Evolutionary conservation across 2,797 vertebrate genomes (phyloP).

Genomic region (Pangasius larnaudii): DNA sequence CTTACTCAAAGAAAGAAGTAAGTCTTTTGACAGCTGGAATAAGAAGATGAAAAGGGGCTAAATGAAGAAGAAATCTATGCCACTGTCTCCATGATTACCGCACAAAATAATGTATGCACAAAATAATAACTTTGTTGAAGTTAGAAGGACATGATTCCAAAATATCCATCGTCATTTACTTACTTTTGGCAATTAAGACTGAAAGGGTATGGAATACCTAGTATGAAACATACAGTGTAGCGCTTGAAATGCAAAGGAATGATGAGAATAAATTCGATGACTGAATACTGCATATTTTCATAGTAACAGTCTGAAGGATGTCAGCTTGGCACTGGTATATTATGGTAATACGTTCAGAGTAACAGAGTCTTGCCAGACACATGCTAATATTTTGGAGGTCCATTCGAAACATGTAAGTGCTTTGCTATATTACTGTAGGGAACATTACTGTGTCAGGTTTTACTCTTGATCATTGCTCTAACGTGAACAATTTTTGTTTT

Average conservation of each 20-base stretch:
- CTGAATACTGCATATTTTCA: background rate
- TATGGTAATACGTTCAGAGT: background rate
- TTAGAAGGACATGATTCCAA: background rate
- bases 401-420: background rate
- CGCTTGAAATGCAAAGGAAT: background rate
- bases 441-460: background rate
- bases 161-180: background rate
- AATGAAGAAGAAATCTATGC: constrained; percentile 22
- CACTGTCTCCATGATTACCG: background rate
- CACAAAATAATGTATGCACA: background rate
- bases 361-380: background rate
- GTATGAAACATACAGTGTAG: background rate
- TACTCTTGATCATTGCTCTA: background rate
- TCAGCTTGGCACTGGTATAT: background rate
- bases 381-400: background rate
- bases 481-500: background rate
- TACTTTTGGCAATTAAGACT: background rate
- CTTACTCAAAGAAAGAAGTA: constrained; percentile 68
- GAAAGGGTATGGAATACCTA: background rate
- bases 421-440: background rate
- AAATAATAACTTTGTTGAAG: background rate
- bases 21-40: constrained; percentile 65
- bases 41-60: constrained; percentile 68
- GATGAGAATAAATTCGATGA: background rate
- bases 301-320: background rate